These are phyloP conservation scores for Thamnophis elegans DNA, from an alignment of 2,797 vertebrate genomes.

Conservation along the genomic window DNA sequence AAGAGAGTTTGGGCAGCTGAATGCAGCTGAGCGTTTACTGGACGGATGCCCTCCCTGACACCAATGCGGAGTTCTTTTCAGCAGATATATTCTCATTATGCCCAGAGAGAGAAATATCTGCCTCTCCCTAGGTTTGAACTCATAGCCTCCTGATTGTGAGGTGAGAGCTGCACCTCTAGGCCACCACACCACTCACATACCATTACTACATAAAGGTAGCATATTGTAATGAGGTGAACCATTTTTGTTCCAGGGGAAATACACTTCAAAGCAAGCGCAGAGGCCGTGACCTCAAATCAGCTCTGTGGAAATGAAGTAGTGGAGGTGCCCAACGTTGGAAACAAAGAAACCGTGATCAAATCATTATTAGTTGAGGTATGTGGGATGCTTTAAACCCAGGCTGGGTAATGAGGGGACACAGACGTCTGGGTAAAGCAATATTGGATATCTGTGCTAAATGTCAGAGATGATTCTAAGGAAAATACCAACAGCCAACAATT, in stretches of 20 bases:
- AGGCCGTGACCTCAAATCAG: constrained; percentile 69
- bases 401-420: background rate
- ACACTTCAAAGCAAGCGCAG: constrained; percentile 76
- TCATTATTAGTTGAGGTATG: background rate
- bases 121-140: too few relatives aligned
- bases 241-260: constrained; percentile 69
- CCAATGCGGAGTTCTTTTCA: too few relatives aligned
- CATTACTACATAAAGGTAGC: background rate
- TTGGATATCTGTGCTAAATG: background rate
- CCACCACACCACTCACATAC: too few relatives aligned
- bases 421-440: background rate
- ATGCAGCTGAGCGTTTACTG: too few relatives aligned
- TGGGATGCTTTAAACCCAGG: background rate
- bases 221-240: background rate
- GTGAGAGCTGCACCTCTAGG: too few relatives aligned
- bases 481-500: background rate
- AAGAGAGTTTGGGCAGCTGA: too few relatives aligned
- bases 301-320: constrained; percentile 72
- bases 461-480: background rate
- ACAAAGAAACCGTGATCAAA: constrained; percentile 67
- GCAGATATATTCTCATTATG: too few relatives aligned
- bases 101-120: too few relatives aligned
- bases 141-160: too few relatives aligned
- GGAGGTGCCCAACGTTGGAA: constrained; percentile 69
- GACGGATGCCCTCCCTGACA: too few relatives aligned